phyloP scores from a whole-genome alignment of 2,113 vertebrate species.

The Dendrocopos noguchii region DNA sequence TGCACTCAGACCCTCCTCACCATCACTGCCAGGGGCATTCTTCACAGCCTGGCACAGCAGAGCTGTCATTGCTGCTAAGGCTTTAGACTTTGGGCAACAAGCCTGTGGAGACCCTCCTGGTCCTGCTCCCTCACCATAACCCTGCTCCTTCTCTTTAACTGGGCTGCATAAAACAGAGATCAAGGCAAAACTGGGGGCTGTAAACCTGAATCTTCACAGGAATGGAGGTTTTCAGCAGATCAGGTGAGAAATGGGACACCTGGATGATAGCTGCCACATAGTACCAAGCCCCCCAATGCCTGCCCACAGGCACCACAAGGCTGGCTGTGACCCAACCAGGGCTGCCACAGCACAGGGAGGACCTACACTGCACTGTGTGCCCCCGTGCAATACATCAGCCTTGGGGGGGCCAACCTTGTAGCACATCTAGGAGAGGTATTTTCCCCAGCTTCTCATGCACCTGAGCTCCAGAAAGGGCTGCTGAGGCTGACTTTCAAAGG shows the following conservation, averaged over 20 bases:
- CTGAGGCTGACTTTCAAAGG: neutral
- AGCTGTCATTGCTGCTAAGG: neutral
- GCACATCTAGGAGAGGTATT: neutral
- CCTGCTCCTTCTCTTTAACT: neutral
- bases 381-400: neutral
- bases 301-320: neutral
- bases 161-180: neutral
- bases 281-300: neutral
- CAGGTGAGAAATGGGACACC: rapidly evolving
- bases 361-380: rapidly evolving
- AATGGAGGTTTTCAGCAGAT: neutral
- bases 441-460: neutral
- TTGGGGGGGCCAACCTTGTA: neutral
- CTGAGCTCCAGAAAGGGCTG: neutral
- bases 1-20: neutral
- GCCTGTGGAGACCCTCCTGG: neutral
- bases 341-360: neutral
- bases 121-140: neutral
- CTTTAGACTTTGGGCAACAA: neutral
- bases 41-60: neutral
- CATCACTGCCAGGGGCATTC: neutral
- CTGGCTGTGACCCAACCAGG: neutral
- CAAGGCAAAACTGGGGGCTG: neutral
- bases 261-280: neutral
- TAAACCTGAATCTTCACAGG: neutral